phyloP scores from a whole-genome alignment of 1,140 invertebrate genomes.

The Temnothorax nylanderi region DNA sequence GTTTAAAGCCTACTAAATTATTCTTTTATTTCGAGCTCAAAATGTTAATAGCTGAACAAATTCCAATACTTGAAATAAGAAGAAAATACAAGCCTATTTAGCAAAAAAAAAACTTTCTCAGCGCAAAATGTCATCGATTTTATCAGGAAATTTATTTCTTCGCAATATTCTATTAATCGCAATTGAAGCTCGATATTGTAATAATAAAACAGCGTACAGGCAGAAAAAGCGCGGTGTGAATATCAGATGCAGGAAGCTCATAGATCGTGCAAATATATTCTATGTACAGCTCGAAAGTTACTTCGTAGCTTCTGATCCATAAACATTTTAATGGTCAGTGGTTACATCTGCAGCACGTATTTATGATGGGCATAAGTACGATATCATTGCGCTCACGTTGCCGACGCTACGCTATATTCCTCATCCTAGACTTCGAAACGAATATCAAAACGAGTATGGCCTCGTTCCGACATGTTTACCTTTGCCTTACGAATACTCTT shows the following conservation, averaged over 20 bases:
- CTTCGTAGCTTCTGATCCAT: slow-evolving; percentile 66
- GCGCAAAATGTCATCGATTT: neutral
- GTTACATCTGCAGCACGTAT: slow-evolving; percentile 57
- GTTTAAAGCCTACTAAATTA: neutral
- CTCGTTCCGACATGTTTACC: slow-evolving; percentile 37
- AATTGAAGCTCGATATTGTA: neutral
- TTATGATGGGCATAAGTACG: slow-evolving; percentile 39
- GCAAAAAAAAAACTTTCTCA: neutral
- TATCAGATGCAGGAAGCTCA: slow-evolving; percentile 23
- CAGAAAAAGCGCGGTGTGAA: slow-evolving; percentile 24
- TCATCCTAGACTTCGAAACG: neutral
- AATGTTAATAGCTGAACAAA: neutral
- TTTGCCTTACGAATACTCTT: neutral
- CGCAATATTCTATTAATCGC: neutral
- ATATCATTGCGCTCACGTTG: slow-evolving; percentile 67
- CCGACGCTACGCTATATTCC: neutral
- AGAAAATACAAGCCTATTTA: neutral
- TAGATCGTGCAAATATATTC: slow-evolving; percentile 53
- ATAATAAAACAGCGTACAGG: slow-evolving; percentile 38
- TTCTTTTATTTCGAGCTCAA: neutral
- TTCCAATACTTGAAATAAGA: neutral
- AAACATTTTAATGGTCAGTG: slow-evolving; percentile 68
- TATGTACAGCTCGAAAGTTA: slow-evolving; percentile 45
- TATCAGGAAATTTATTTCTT: neutral
- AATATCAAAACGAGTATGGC: slow-evolving; percentile 5